These are phyloP conservation scores for Halcyon leucocephala DNA, from an alignment of 2,797 vertebrate species.

Conservation along the genomic window DNA sequence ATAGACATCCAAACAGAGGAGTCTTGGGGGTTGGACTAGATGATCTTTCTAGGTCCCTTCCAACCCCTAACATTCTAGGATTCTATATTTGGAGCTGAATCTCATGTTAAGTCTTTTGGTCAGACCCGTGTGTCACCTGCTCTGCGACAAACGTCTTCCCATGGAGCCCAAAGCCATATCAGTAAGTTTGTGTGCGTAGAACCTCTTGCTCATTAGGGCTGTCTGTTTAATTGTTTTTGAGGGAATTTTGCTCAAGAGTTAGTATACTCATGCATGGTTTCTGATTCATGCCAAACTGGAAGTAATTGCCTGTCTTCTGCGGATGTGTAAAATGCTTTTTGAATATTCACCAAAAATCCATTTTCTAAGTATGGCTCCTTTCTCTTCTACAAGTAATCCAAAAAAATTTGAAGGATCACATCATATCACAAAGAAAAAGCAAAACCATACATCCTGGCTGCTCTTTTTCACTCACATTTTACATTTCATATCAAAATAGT, in stretches of 20 bases:
- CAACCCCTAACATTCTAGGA: no score
- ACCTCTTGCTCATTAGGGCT: not conserved
- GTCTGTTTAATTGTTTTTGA: not conserved
- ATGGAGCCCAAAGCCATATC: not conserved
- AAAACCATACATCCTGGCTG: not conserved
- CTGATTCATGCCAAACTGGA: not conserved
- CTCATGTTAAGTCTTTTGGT: not conserved
- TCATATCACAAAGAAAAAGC: not conserved
- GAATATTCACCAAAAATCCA: not conserved
- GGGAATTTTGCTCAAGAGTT: not conserved
- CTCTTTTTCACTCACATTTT: not conserved
- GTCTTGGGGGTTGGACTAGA: no score
- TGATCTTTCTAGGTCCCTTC: no score
- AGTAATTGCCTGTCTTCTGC: not conserved
- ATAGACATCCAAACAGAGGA: not conserved
- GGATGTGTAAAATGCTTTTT: not conserved
- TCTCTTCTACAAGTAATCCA: not conserved
- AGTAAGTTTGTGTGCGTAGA: fast-evolving
- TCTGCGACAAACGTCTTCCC: not conserved
- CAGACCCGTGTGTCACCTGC: not conserved
- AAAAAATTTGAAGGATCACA: not conserved
- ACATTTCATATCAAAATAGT: not conserved
- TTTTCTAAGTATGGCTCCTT: not conserved
- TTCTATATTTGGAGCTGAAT: not conserved
- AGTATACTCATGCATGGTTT: not conserved